Evolutionary conservation across 2,888 invertebrate species (phyloP).

Genomic region (Toxonevra muliebris): DNA sequence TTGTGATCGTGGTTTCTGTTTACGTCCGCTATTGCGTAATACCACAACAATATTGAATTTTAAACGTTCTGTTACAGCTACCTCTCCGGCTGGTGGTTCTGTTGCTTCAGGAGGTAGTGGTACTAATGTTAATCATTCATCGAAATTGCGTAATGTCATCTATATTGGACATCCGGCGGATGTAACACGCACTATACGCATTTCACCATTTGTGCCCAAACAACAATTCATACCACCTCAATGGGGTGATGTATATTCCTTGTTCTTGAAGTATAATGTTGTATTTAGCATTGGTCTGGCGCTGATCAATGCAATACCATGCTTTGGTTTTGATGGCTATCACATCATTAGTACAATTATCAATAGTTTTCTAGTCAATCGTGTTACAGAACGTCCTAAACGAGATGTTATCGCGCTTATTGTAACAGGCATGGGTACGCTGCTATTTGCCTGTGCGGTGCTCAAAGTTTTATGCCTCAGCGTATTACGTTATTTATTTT

Average conservation of each 20-base stretch:
- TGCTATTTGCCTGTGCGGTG: constrained; percentile 73
- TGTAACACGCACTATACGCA: constrained; percentile 75
- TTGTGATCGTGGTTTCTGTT: constrained; percentile 68
- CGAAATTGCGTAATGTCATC: constrained; percentile 71
- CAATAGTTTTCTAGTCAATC: constrained; percentile 68
- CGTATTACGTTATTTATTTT: constrained; percentile 53
- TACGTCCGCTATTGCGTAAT: constrained; percentile 83
- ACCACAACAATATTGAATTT: constrained; percentile 75
- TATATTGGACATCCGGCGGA: constrained; percentile 82
- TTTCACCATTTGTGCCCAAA: constrained; percentile 83
- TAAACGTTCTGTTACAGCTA: constrained; percentile 58
- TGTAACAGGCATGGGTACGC: constrained; percentile 77
- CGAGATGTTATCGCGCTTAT: constrained; percentile 74
- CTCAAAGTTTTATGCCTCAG: constrained; percentile 68
- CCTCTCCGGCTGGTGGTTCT: too few species aligned
- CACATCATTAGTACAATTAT: constrained; percentile 80
- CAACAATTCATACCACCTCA: constrained; percentile 70
- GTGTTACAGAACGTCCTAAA: constrained; percentile 68
- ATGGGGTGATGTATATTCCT: constrained; percentile 75
- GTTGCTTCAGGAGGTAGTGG: constrained; percentile 26
- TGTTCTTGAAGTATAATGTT: constrained; percentile 82
- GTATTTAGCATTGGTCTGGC: constrained; percentile 91
- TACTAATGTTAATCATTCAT: constrained; percentile 31
- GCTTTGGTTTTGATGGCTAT: constrained; percentile 93
- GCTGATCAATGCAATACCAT: constrained; percentile 90